Percentiles rank a stretch among this genome's conserved stretches.
Conservation (phyloP, 2,113 vertebrate genomes). For the Pseudorectes ferrugineus region DNA sequence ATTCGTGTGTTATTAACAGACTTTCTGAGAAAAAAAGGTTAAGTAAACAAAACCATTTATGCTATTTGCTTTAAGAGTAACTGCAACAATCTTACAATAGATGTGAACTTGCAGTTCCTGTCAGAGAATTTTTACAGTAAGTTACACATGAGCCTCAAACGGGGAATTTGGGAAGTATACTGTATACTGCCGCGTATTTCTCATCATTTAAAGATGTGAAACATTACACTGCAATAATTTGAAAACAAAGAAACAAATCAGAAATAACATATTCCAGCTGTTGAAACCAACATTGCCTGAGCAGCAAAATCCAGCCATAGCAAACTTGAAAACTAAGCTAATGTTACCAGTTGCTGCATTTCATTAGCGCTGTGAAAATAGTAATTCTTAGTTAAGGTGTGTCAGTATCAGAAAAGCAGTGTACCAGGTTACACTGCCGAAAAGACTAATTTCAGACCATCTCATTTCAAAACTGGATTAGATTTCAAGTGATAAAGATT, state of each 20-base stretch:
- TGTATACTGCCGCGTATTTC: background rate
- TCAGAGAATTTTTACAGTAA: background rate
- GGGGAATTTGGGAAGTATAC: background rate
- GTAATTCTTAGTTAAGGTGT: background rate
- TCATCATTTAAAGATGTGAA: background rate
- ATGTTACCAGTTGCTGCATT: background rate
- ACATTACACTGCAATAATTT: background rate
- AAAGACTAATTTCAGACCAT: background rate
- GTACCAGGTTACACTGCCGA: background rate
- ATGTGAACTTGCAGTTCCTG: background rate
- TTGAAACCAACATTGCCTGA: background rate
- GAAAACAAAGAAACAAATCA: background rate
- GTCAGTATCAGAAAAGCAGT: background rate
- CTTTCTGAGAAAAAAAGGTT: background rate
- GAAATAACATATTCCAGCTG: background rate
- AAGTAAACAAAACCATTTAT: background rate
- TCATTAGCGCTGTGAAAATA: background rate
- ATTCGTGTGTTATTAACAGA: background rate
- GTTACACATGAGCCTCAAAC: background rate
- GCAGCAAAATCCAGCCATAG: background rate
- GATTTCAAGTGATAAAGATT: background rate
- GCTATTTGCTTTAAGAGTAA: background rate
- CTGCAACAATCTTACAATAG: background rate
- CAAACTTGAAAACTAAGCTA: background rate
- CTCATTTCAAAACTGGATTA: background rate